These are phyloP conservation scores for Isaurus tuberculatus DNA, from an alignment of 92 coral and sea anemone species.

Conservation along the genomic window DNA sequence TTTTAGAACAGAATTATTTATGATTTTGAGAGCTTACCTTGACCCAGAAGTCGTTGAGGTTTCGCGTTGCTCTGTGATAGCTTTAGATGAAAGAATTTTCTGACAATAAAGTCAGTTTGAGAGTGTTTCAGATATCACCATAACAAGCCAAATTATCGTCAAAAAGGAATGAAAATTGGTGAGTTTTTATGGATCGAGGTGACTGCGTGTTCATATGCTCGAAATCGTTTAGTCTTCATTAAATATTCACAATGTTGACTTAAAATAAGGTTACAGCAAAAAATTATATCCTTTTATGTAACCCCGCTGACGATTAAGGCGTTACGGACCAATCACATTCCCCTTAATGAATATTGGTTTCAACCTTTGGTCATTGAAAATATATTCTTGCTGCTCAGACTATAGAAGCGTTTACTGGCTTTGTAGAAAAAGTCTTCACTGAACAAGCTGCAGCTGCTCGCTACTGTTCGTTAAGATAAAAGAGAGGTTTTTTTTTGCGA, in stretches of 20 bases:
- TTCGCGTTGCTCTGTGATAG: neutral
- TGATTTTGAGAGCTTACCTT: neutral
- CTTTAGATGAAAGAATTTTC: neutral
- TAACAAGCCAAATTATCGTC: neutral
- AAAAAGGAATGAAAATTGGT: neutral
- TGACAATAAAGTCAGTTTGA: neutral
- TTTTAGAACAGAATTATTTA: neutral
- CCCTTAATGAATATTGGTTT: neutral
- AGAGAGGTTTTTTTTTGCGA: neutral
- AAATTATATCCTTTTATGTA: neutral
- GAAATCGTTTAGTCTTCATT: neutral
- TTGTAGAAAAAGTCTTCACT: neutral
- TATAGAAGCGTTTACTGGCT: neutral
- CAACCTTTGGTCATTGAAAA: neutral
- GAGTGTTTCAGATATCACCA: neutral
- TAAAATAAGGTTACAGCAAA: neutral
- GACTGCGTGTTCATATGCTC: constrained; percentile 25
- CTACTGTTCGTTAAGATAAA: neutral
- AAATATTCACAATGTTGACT: neutral
- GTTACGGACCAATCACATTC: neutral
- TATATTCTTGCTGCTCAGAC: neutral
- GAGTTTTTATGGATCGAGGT: neutral
- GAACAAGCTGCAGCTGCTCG: neutral
- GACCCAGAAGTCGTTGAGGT: neutral
- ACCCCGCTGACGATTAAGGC: neutral